Conservation (phyloP, 1,140 invertebrate genomes). For the Diorhabda carinulata region DNA sequence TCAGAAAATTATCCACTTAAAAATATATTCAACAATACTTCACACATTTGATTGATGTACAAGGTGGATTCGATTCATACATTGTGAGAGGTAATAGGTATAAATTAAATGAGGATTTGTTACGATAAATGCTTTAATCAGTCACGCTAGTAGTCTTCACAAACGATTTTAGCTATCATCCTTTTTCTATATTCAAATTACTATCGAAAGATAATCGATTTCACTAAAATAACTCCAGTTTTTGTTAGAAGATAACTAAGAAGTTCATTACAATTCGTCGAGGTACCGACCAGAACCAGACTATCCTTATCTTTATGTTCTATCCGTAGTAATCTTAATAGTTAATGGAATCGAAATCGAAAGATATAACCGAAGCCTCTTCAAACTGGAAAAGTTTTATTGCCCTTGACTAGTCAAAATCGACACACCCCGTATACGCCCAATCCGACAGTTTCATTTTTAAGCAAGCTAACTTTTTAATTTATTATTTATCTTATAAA, state of each 20-base stretch:
- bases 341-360: conserved; percentile 14
- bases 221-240: not conserved
- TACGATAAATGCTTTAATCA: too few species aligned
- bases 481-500: conserved; percentile 31
- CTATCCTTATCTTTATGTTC: conserved; percentile 4
- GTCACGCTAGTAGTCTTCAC: too few species aligned
- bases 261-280: not conserved
- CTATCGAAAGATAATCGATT: not conserved
- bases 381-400: conserved; percentile 9
- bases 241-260: not conserved
- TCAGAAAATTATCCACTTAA: too few species aligned
- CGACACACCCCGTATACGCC: conserved; percentile 23
- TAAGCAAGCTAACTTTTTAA: conserved; percentile 25
- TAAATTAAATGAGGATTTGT: too few species aligned
- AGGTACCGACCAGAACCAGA: not conserved
- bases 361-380: conserved; percentile 7
- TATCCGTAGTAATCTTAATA: conserved; percentile 1
- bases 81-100: too few species aligned
- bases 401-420: conserved; percentile 18
- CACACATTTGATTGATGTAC: too few species aligned
- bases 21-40: too few species aligned
- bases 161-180: too few species aligned
- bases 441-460: conserved; percentile 23
- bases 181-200: not conserved
- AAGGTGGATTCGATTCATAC: too few species aligned